Conservation (phyloP, 2,888 invertebrate species). For the Diploptera punctata region DNA sequence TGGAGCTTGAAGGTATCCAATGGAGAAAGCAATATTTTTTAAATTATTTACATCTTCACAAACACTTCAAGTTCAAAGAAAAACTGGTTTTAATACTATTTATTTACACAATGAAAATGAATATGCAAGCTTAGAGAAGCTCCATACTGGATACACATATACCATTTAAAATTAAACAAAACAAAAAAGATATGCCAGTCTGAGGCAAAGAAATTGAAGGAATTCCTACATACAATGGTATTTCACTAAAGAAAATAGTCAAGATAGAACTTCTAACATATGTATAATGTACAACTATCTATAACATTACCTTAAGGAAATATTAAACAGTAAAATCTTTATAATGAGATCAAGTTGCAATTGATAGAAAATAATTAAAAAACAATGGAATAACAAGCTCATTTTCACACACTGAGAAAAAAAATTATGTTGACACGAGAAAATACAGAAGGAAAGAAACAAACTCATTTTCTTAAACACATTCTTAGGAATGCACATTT, state of each 20-base stretch:
- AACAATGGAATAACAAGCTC: not conserved
- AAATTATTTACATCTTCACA: conserved; percentile 1
- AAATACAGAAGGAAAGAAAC: too few relatives aligned
- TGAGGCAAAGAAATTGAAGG: too few relatives aligned
- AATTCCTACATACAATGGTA: not conserved
- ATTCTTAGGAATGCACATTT: too few relatives aligned
- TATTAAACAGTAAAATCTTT: not conserved
- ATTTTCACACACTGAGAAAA: not conserved
- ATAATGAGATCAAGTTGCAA: conserved; percentile 24
- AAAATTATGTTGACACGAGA: too few relatives aligned
- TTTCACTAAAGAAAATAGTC: not conserved
- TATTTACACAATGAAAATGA: not conserved
- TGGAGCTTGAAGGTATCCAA: not conserved
- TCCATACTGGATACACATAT: conserved; percentile 1
- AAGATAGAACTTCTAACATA: not conserved
- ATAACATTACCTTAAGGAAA: not conserved
- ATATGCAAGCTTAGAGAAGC: not conserved
- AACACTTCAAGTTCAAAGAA: conserved; percentile 13
- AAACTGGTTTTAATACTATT: conserved; percentile 4
- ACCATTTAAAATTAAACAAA: conserved; percentile 9
- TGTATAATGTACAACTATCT: conserved; percentile 12
- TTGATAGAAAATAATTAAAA: not conserved
- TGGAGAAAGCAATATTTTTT: not conserved
- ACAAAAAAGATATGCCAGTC: too few relatives aligned
- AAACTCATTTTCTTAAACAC: too few relatives aligned